Evolutionary conservation across 2,888 invertebrate species (phyloP).

Genomic region (Rhingia rostrata): DNA sequence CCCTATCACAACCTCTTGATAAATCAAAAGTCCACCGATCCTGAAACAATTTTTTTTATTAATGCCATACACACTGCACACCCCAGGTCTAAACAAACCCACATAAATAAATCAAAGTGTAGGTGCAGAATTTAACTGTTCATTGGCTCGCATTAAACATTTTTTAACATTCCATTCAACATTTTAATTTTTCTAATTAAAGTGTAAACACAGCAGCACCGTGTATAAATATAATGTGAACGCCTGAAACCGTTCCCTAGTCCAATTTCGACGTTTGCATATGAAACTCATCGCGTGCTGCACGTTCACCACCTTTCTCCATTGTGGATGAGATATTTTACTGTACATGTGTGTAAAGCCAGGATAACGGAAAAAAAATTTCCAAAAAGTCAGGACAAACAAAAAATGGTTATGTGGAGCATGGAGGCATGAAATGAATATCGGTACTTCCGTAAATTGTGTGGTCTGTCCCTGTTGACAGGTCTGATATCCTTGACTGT

Average conservation of each 20-base stretch:
- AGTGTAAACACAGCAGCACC: slow-evolving; percentile 25
- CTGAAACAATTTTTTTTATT: too few species aligned
- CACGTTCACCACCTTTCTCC: slow-evolving; percentile 30
- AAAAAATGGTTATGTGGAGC: too few species aligned
- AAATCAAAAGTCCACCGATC: too few species aligned
- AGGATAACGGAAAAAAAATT: slow-evolving; percentile 53
- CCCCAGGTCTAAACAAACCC: too few species aligned
- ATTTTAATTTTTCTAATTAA: slow-evolving; percentile 33
- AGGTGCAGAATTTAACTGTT: too few species aligned
- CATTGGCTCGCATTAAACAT: too few species aligned
- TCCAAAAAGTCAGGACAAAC: background rate
- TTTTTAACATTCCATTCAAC: background rate
- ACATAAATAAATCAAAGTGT: too few species aligned
- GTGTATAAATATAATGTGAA: background rate
- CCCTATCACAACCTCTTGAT: too few species aligned
- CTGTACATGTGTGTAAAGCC: background rate
- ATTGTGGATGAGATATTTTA: background rate
- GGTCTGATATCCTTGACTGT: slow-evolving; percentile 60
- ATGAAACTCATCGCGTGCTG: slow-evolving; percentile 44
- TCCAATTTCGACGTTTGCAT: slow-evolving; percentile 2
- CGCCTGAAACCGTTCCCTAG: slow-evolving; percentile 16
- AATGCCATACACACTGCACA: too few species aligned
- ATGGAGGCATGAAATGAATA: slow-evolving; percentile 38
- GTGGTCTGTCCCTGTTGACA: slow-evolving; percentile 64
- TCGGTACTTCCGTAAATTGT: slow-evolving; percentile 65